phyloP scores from a whole-genome alignment of 1,140 invertebrate species.

The Chionoecetes opilio region DNA sequence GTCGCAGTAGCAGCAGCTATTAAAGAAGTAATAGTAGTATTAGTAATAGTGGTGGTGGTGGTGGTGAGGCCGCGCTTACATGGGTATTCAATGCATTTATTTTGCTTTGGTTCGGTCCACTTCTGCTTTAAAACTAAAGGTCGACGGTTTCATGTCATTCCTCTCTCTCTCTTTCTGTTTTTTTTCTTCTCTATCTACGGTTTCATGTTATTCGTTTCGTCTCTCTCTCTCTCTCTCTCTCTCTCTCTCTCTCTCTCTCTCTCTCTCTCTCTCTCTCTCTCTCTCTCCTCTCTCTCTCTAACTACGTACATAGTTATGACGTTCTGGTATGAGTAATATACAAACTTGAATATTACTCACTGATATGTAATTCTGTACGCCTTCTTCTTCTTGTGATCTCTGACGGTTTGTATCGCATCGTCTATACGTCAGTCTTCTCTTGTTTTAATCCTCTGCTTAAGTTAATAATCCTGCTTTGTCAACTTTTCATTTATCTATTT shows the following conservation, averaged over 20 bases:
- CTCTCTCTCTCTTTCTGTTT: conserved; percentile 46
- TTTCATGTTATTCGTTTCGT: not conserved
- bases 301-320: too few relatives aligned
- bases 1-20: not conserved
- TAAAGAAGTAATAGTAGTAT: not conserved
- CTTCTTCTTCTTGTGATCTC: too few relatives aligned
- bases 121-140: conserved; percentile 29
- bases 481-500: too few relatives aligned
- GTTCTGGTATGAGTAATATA: too few relatives aligned
- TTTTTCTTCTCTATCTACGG: conserved; percentile 34
- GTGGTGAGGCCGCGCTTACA: not conserved
- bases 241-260: not conserved
- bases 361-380: too few relatives aligned
- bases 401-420: too few relatives aligned
- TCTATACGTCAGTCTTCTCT: too few relatives aligned
- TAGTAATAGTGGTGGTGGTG: conserved; percentile 39
- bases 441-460: too few relatives aligned
- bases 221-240: conserved; percentile 64
- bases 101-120: not conserved
- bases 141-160: not conserved
- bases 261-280: too few relatives aligned
- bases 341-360: too few relatives aligned
- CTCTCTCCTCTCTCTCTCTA: too few relatives aligned
- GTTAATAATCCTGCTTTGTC: too few relatives aligned
- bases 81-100: not conserved